phyloP scores from a whole-genome alignment of 2,113 vertebrate species.

The Tenebrosternarchus preto region DNA sequence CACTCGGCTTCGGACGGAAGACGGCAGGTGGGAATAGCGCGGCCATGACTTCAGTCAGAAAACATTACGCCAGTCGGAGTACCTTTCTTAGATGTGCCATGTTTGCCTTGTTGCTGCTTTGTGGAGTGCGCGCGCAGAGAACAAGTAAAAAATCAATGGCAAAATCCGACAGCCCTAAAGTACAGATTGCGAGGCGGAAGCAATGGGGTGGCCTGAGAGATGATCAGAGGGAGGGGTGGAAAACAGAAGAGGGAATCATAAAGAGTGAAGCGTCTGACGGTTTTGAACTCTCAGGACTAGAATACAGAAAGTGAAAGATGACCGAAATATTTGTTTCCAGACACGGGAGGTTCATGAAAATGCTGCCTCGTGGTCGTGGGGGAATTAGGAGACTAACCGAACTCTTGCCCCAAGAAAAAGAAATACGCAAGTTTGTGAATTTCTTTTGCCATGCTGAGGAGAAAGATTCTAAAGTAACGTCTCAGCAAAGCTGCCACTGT shows the following conservation, averaged over 20 bases:
- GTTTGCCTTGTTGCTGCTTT: constrained; percentile 50
- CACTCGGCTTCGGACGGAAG: constrained; percentile 31
- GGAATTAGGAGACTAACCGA: constrained; percentile 42
- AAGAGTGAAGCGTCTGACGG: constrained; percentile 43
- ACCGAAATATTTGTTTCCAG: constrained; percentile 55
- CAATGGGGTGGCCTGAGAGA: constrained; percentile 40
- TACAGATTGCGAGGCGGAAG: constrained; percentile 32
- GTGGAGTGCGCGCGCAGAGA: constrained; percentile 39
- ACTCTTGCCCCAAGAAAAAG: constrained; percentile 37
- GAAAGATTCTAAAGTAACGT: constrained; percentile 11
- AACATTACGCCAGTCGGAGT: constrained; percentile 29
- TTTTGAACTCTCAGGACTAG: constrained; percentile 26
- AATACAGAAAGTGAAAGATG: constrained; percentile 12
- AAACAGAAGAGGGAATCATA: constrained; percentile 26
- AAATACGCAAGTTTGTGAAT: constrained; percentile 19
- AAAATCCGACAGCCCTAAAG: constrained; percentile 32
- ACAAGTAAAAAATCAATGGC: constrained; percentile 31
- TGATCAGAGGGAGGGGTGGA: constrained; percentile 18
- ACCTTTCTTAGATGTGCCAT: constrained; percentile 46
- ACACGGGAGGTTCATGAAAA: constrained; percentile 44
- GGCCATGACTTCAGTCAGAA: constrained; percentile 42
- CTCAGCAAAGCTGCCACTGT: too few species aligned
- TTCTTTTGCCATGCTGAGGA: neutral
- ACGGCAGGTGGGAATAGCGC: constrained; percentile 44
- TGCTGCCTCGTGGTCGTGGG: constrained; percentile 45